These are phyloP conservation scores for Saccostrea cuccullata DNA, from an alignment of 1,140 invertebrate species.

Conservation along the genomic window DNA sequence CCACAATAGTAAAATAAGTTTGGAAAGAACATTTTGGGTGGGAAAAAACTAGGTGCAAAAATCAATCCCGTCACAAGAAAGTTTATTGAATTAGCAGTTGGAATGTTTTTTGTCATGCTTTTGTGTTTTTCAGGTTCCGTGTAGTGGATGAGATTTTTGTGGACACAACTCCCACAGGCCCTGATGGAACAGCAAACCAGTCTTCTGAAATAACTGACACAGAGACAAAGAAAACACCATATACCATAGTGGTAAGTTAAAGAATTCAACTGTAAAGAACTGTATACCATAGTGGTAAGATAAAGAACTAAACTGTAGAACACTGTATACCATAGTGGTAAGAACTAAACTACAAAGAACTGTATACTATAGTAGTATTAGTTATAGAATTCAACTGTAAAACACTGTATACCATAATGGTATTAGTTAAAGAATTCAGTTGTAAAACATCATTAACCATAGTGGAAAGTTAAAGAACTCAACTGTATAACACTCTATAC, in stretches of 20 bases:
- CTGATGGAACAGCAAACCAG: slow-evolving; percentile 80
- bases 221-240: slow-evolving; percentile 83
- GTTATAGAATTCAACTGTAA: neutral
- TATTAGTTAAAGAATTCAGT: neutral
- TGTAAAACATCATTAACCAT: neutral
- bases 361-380: neutral
- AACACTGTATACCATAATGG: neutral
- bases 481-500: neutral
- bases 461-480: neutral
- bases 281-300: neutral
- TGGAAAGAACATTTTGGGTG: too few species aligned
- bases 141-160: slow-evolving; percentile 92
- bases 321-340: neutral
- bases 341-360: neutral
- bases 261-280: neutral
- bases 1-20: too few species aligned
- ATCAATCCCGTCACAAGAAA: too few species aligned
- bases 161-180: slow-evolving; percentile 89
- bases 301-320: neutral
- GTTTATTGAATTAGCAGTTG: too few species aligned
- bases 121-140: slow-evolving; percentile 83
- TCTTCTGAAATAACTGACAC: slow-evolving; percentile 76
- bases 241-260: slow-evolving; percentile 85
- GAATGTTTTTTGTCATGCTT: too few species aligned
- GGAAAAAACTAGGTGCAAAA: too few species aligned